A percentile compares a stretch with the other conserved stretches of the same genome.
Evolutionary conservation across 2,113 vertebrate genomes (phyloP).

Genomic region (Aleadryas rufinucha): DNA sequence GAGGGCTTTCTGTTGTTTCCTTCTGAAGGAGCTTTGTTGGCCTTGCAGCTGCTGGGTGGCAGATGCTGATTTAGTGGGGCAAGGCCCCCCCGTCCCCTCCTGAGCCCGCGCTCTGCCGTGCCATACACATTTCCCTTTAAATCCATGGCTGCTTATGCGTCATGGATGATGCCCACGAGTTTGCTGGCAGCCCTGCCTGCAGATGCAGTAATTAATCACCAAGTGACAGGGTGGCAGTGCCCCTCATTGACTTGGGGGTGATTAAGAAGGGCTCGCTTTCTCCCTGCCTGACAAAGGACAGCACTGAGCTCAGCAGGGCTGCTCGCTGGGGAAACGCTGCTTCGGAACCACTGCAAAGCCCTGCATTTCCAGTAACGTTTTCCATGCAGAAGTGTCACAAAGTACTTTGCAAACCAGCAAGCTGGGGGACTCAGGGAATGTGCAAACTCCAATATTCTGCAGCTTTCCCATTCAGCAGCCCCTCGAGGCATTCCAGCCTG

Average conservation of each 20-base stretch:
- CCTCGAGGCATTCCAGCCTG: background rate
- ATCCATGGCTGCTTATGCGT: background rate
- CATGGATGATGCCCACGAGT: conserved; percentile 14
- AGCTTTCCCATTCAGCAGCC: background rate
- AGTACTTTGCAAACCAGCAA: background rate
- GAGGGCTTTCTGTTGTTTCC: background rate
- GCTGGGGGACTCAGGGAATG: background rate
- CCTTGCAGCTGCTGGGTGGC: conserved; percentile 38
- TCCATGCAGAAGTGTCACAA: background rate
- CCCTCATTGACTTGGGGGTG: background rate
- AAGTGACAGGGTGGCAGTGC: conserved; percentile 4
- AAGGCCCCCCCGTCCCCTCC: background rate
- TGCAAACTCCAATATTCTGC: background rate
- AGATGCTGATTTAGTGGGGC: conserved; percentile 1
- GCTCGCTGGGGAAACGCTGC: background rate
- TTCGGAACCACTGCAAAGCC: background rate
- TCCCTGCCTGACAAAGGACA: background rate
- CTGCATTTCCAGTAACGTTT: background rate
- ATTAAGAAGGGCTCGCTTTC: background rate
- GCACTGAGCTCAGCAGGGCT: background rate
- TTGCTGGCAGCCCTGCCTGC: conserved; percentile 15
- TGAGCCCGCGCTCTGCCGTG: fast-evolving
- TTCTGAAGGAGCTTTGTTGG: conserved; percentile 40
- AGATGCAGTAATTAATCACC: conserved; percentile 54
- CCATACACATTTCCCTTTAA: background rate